Percentiles rank a stretch among this genome's conserved stretches.
phyloP scores from a whole-genome alignment of 2,797 vertebrate genomes.

The Dendrocincla tyrannina region DNA sequence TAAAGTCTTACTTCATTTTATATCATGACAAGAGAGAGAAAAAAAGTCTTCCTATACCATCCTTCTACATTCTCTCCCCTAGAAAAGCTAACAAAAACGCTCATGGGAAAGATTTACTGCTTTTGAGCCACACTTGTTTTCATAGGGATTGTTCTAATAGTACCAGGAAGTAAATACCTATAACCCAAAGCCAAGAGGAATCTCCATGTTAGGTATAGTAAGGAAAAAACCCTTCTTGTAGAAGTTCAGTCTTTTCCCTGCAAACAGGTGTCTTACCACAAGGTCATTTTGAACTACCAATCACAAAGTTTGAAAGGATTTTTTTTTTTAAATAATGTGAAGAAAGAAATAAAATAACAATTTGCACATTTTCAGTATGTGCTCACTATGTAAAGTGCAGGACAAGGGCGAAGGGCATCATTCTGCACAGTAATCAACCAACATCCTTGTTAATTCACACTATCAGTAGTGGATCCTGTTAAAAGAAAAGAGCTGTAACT shows the following conservation, averaged over 20 bases:
- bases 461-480: rapidly evolving
- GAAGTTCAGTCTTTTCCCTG: background rate
- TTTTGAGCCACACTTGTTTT: background rate
- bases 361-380: background rate
- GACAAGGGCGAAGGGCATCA: background rate
- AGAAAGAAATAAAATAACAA: background rate
- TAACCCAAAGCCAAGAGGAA: background rate
- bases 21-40: background rate
- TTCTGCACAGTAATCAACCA: background rate
- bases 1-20: background rate
- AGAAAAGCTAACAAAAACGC: background rate
- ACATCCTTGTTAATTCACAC: background rate
- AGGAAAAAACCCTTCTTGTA: background rate
- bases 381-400: background rate
- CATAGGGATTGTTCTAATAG: background rate
- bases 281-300: background rate
- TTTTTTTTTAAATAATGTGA: background rate
- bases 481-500: background rate
- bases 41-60: background rate
- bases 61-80: background rate
- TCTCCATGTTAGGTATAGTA: background rate
- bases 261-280: background rate
- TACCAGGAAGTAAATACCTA: background rate
- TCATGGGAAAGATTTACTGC: background rate
- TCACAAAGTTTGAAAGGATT: background rate